Base-by-base conservation (phyloP, 1,140 invertebrate species). In the Tenebrio molitor region DNA sequence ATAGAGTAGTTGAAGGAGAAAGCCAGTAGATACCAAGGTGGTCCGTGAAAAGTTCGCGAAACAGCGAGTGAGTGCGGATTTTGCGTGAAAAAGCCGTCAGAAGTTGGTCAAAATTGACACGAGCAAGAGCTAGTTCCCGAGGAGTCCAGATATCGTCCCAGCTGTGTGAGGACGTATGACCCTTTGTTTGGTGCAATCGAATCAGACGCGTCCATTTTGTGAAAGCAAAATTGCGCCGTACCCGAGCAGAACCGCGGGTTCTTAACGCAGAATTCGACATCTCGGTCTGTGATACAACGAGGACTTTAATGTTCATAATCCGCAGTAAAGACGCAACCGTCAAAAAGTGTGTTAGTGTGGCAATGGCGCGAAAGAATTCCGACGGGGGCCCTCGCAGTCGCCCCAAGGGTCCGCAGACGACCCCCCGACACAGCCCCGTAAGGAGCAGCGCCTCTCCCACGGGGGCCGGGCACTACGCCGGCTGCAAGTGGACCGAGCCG, bases 401-500 rank as follows among this genome's bases (percentile, higher is more conserved):
- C 10, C 23, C 50, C 21, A 25, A 29, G 50, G 46, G 42, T 17
- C n/a, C n/a, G n/a, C n/a, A n/a, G n/a, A 44, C 58, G 8, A 29
- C 63, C 12, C 33, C 41, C 12, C 69, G 65, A 63, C 39, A 50
- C 25, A 74, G 71, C 53, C 64, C 67, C 16, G 17, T 36, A 10
- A 17, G 36, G 17, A 72, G 72, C 53, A 66, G 75, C 15, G 77
- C 74, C n/a, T 75, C 75, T 15, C 78, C 77, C 6, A 68, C 77
- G 23, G 15, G 78, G 14, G 74, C 78, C 10, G 78, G 77, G 12
- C 84, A 85, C 76, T 89, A 88, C 78, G 88, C 88, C 72, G 88
- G 87, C 70, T 88, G 88, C 68, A 89, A 89, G 76, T 89, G 87
- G 77, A 87, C 85, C 66, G 88, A 89, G 67, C 86, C 88, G 66